These are phyloP conservation scores for Trididemnum miniatum DNA, from an alignment of 23 tunicate genomes.

Conservation along the genomic window DNA sequence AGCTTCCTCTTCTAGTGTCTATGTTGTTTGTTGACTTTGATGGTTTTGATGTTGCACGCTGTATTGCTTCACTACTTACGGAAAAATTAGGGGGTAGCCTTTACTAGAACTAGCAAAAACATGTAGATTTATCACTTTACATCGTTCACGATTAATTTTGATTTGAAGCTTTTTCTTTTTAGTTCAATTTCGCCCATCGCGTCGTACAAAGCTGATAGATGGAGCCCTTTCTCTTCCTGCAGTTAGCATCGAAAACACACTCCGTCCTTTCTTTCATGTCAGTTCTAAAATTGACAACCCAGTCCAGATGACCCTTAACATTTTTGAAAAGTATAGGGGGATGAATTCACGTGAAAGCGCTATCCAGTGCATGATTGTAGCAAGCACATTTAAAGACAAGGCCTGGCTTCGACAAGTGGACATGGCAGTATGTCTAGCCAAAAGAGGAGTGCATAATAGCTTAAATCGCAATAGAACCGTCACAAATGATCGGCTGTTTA, in stretches of 20 bases:
- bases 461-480: constrained; percentile 10
- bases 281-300: constrained; percentile 62
- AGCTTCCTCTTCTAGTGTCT: too few relatives aligned
- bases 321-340: constrained; percentile 65
- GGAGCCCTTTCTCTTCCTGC: constrained; percentile 76
- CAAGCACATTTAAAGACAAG: constrained; percentile 83
- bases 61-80: too few relatives aligned
- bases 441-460: constrained; percentile 55
- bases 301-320: constrained; percentile 41
- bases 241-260: constrained; percentile 69
- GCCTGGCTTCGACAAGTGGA: constrained; percentile 86
- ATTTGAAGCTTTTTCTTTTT: neutral
- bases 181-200: neutral
- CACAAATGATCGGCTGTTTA: neutral
- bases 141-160: neutral
- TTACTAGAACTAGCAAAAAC: neutral
- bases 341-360: constrained; percentile 68
- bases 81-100: too few relatives aligned
- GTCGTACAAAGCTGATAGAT: constrained; percentile 54
- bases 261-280: constrained; percentile 85
- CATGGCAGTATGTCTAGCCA: constrained; percentile 70
- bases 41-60: too few relatives aligned
- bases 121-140: neutral
- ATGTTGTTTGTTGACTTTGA: too few relatives aligned
- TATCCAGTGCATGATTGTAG: constrained; percentile 86